These are phyloP conservation scores for Struthio camelus DNA, from an alignment of 2,113 vertebrate genomes.

Conservation along the genomic window DNA sequence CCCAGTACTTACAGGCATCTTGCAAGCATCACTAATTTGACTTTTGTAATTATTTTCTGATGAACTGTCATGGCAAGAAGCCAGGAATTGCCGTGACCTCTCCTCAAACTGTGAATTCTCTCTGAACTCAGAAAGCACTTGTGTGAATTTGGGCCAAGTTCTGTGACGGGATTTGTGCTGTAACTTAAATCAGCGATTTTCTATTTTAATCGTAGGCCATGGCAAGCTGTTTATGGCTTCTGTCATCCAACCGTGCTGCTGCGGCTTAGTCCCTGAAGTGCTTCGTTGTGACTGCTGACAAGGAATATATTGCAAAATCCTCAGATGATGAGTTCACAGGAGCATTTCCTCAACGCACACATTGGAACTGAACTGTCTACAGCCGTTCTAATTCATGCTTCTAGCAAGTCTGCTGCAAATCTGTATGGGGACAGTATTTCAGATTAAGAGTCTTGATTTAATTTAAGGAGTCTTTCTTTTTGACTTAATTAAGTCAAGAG, in stretches of 20 bases:
- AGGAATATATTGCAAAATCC: slow-evolving; percentile 11
- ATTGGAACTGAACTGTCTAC: neutral
- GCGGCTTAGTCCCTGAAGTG: slow-evolving; percentile 28
- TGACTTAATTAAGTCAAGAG: slow-evolving; percentile 35
- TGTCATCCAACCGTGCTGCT: neutral
- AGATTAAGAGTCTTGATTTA: slow-evolving; percentile 30
- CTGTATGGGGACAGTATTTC: neutral
- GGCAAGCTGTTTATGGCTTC: slow-evolving; percentile 26
- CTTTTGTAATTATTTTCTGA: neutral
- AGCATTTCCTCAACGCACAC: neutral
- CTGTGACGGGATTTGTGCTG: neutral
- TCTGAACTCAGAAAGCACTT: neutral
- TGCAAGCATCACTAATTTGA: neutral
- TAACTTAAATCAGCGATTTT: slow-evolving; percentile 35
- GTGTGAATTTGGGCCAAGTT: neutral
- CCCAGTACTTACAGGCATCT: neutral
- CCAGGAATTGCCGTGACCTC: neutral
- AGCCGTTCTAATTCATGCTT: neutral
- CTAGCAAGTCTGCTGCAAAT: neutral
- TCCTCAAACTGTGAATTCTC: neutral
- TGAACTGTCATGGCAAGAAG: neutral
- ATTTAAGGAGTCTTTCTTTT: slow-evolving; percentile 20
- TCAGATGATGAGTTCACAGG: neutral
- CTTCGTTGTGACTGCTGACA: neutral
- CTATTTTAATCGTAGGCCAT: neutral